Evolutionary conservation across 1,140 invertebrate genomes (phyloP).

Genomic region (Zaprionus nigranus): DNA sequence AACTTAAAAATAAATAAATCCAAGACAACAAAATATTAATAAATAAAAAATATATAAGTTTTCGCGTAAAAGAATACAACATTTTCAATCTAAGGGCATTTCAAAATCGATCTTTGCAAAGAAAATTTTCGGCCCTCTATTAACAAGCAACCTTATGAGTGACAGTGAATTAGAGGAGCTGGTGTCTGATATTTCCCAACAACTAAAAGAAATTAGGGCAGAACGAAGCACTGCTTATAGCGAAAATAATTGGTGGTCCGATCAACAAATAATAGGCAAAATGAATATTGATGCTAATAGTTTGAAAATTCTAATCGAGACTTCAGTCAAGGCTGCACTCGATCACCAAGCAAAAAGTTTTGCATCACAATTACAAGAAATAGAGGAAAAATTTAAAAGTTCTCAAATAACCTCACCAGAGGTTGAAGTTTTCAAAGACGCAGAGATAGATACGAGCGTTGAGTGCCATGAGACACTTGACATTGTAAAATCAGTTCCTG

Average conservation of each 20-base stretch:
- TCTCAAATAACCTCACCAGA: too few species aligned
- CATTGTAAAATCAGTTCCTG: constrained; percentile 47
- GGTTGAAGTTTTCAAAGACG: too few species aligned
- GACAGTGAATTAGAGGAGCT: constrained; percentile 1
- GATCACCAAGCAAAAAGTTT: not conserved
- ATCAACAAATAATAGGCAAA: not conserved
- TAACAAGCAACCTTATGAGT: not conserved
- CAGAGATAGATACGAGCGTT: too few species aligned
- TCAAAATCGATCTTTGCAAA: not conserved
- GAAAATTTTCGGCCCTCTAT: not conserved
- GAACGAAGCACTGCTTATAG: not conserved
- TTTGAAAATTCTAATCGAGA: not conserved
- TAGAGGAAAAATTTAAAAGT: too few species aligned
- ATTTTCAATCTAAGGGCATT: not conserved
- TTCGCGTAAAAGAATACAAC: not conserved
- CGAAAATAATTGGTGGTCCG: not conserved
- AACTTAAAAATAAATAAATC: not conserved
- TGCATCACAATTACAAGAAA: not conserved
- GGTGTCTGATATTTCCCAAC: not conserved
- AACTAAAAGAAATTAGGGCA: not conserved
- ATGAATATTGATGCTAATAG: constrained; percentile 4
- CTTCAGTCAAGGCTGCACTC: not conserved
- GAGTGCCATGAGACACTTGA: constrained; percentile 3
- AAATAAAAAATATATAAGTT: constrained; percentile 2
- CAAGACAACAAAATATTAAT: not conserved